Percentiles rank a stretch among this genome's conserved stretches.
These are phyloP conservation scores for Gymnopithys bicolor DNA, from an alignment of 2,797 vertebrate species.

Conservation along the genomic window DNA sequence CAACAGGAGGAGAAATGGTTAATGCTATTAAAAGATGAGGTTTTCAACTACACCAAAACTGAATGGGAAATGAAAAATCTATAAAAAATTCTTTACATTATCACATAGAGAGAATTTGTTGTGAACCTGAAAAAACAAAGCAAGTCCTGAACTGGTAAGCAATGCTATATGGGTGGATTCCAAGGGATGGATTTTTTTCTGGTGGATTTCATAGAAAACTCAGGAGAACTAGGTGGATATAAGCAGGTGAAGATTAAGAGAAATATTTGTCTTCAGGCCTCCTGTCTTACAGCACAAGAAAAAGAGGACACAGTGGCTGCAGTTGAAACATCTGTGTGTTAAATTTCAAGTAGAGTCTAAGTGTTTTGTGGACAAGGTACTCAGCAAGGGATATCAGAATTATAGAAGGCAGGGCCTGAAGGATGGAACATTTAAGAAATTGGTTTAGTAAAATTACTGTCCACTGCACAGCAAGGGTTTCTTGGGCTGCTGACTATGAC, in stretches of 20 bases:
- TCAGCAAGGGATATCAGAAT: not conserved
- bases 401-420: not conserved
- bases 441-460: not conserved
- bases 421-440: not conserved
- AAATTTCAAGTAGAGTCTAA: not conserved
- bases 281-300: not conserved
- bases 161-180: not conserved
- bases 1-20: not conserved
- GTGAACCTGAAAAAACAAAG: not conserved
- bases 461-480: rapidly evolving
- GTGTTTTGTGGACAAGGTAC: not conserved
- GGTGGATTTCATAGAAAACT: not conserved
- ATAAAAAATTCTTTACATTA: not conserved
- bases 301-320: not conserved
- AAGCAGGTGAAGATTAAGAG: not conserved
- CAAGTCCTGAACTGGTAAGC: not conserved
- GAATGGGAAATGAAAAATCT: not conserved
- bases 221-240: not conserved
- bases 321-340: not conserved
- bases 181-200: not conserved
- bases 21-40: not conserved
- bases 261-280: not conserved
- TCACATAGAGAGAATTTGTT: not conserved
- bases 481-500: not conserved
- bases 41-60: not conserved